Evolutionary conservation across 53 echinoderm and acorn worm species (phyloP).

Genomic region (Glandiceps talaboti): DNA sequence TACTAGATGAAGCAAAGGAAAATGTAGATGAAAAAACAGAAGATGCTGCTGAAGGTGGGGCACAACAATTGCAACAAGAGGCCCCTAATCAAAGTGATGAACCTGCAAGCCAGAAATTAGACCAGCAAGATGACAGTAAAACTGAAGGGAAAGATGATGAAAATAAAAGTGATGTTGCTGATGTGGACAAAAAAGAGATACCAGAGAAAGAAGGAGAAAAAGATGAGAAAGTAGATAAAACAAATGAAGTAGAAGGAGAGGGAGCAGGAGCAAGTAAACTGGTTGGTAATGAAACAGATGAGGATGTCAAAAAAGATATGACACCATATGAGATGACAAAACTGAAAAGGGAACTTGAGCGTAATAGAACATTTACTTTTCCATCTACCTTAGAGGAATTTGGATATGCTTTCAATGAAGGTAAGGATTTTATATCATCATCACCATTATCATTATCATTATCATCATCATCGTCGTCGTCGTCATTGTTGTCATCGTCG

Average conservation of each 20-base stretch:
- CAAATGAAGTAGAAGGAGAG: not conserved
- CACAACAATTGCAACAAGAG: not conserved
- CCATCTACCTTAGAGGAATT: conserved; percentile 53
- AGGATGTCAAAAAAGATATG: too few relatives aligned
- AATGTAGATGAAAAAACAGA: not conserved
- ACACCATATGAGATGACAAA: not conserved
- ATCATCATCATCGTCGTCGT: too few relatives aligned
- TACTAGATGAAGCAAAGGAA: not conserved
- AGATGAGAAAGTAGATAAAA: not conserved
- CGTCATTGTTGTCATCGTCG: too few relatives aligned
- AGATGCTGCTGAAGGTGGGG: not conserved
- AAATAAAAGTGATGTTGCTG: not conserved
- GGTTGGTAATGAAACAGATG: not conserved
- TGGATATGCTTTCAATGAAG: conserved; percentile 60
- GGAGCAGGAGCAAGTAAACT: not conserved
- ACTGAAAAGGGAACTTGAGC: not conserved
- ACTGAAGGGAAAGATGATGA: not conserved
- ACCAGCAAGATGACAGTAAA: not conserved
- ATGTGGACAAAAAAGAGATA: not conserved
- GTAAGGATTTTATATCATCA: conserved; percentile 17
- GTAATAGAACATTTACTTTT: conserved; percentile 5
- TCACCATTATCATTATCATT: too few relatives aligned
- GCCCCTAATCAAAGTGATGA: not conserved
- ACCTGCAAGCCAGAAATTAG: not conserved
- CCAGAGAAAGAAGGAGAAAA: conserved; percentile 5